Percentiles rank a stretch among this genome's conserved stretches.
These are phyloP conservation scores for Drosophila punjabiensis DNA, from an alignment of 1,140 invertebrate genomes.

Conservation along the genomic window DNA sequence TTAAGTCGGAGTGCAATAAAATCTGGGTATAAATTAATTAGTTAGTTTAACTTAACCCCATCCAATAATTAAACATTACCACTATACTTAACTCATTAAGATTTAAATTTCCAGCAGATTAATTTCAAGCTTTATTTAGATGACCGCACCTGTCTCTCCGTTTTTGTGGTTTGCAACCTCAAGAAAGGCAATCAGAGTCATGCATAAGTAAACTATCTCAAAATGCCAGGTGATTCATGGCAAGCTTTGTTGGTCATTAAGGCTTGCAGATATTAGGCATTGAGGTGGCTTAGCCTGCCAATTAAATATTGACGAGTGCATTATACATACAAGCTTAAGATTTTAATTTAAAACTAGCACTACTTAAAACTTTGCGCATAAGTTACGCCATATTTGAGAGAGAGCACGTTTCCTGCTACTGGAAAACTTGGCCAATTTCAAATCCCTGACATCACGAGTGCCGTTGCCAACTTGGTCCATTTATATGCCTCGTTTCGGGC, in stretches of 20 bases:
- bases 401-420: conserved; percentile 13
- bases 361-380: conserved; percentile 22
- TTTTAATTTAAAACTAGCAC: conserved; percentile 20
- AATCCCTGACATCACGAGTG: conserved; percentile 12
- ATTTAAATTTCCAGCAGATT: not conserved
- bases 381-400: conserved; percentile 13
- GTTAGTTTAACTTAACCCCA: no score
- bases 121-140: not conserved
- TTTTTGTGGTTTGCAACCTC: conserved; percentile 14
- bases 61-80: no score
- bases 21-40: no score
- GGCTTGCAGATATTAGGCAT: conserved; percentile 22
- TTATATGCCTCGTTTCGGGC: conserved; percentile 16
- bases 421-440: conserved; percentile 26
- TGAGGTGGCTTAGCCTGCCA: conserved; percentile 18
- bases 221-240: conserved; percentile 37
- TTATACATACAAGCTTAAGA: conserved; percentile 4
- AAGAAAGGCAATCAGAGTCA: conserved; percentile 47
- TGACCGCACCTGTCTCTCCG: not conserved
- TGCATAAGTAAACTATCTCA: conserved; percentile 43
- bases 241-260: conserved; percentile 46
- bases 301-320: conserved; percentile 36
- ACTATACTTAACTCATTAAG: not conserved
- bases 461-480: conserved; percentile 9
- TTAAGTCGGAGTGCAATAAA: not conserved